Percentiles rank a stretch among this genome's conserved stretches.
These are phyloP conservation scores for Drosophila novamexicana DNA, from an alignment of 1,140 invertebrate genomes.

Conservation along the genomic window DNA sequence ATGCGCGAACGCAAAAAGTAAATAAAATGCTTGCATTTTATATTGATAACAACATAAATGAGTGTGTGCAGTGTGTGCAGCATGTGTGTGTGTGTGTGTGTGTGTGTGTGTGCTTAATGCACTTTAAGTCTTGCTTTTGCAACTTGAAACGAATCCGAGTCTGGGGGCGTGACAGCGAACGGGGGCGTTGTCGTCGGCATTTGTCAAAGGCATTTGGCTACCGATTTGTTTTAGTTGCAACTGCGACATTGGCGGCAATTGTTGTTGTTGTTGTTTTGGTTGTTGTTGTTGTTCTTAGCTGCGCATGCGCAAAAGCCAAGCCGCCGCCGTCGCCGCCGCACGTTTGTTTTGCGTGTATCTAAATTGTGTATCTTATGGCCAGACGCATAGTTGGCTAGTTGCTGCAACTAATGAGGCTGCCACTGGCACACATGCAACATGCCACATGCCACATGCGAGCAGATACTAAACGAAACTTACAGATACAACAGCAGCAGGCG, in stretches of 20 bases:
- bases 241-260: constrained; percentile 48
- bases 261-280: constrained; percentile 24
- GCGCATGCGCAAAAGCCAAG: constrained; percentile 54
- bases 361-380: constrained; percentile 27
- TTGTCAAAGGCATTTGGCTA: constrained; percentile 49
- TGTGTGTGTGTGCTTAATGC: constrained; percentile 32
- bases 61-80: constrained; percentile 7
- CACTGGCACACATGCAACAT: constrained; percentile 16
- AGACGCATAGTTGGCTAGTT: constrained; percentile 25
- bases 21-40: constrained; percentile 43
- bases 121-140: constrained; percentile 44
- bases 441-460: constrained; percentile 5
- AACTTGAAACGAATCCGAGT: constrained; percentile 62
- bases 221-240: constrained; percentile 53
- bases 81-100: constrained; percentile 12
- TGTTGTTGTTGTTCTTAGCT: constrained; percentile 60
- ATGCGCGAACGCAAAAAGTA: constrained; percentile 61
- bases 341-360: constrained; percentile 20
- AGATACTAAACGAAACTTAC: constrained; percentile 34
- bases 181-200: constrained; percentile 45
- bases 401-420: constrained; percentile 45
- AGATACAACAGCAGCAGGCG: not conserved
- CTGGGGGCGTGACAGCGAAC: constrained; percentile 24
- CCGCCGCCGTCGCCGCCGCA: not conserved
- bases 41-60: constrained; percentile 73